Conservation (phyloP, 1,140 invertebrate genomes). For the Muscidifurax raptorellus region DNA sequence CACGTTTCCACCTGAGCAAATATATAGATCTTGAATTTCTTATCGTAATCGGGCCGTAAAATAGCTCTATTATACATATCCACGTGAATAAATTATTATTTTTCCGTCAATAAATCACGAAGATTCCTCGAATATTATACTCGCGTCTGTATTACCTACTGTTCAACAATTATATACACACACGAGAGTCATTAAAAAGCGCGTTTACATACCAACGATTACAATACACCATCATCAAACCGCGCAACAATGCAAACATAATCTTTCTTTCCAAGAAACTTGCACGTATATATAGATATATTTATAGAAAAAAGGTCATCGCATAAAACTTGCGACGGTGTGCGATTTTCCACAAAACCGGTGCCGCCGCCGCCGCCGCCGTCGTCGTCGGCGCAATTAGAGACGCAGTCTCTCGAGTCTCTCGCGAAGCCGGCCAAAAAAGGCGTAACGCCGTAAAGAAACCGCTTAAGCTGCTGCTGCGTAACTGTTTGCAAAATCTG, state of each 20-base stretch:
- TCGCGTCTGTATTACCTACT: neutral
- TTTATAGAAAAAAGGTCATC: constrained; percentile 21
- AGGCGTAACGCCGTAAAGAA: constrained; percentile 11
- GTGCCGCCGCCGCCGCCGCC: neutral
- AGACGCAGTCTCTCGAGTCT: neutral
- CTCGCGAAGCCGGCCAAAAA: neutral
- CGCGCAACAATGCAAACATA: neutral
- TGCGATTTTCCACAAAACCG: neutral
- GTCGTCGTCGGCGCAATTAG: neutral
- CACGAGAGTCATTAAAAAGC: neutral
- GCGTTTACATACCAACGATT: neutral
- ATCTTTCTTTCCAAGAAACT: neutral
- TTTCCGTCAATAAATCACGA: neutral
- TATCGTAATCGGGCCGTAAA: neutral
- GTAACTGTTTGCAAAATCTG: constrained; percentile 39
- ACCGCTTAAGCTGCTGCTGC: neutral
- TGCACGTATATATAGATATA: neutral
- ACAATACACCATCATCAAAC: neutral
- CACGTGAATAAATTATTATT: too few species aligned
- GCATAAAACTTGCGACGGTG: neutral
- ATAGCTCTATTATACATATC: neutral
- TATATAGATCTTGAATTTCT: neutral
- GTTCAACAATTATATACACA: neutral
- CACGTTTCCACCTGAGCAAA: too few species aligned
- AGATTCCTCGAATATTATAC: neutral